Percentiles rank a stretch among this genome's conserved stretches.
These are phyloP conservation scores for Barnardius zonarius DNA, from an alignment of 2,113 vertebrate genomes.

Conservation along the genomic window DNA sequence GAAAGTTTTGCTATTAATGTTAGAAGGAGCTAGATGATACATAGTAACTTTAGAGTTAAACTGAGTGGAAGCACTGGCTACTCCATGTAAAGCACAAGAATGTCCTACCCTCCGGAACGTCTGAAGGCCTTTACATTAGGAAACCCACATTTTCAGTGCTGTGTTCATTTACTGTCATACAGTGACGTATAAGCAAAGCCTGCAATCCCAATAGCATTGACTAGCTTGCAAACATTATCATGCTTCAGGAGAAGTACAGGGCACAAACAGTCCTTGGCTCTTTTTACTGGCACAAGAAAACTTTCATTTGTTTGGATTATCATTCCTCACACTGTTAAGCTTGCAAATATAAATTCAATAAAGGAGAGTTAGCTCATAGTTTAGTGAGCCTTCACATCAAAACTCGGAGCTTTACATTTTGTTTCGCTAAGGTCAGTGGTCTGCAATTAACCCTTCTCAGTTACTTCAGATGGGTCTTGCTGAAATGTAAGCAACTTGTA, in stretches of 20 bases:
- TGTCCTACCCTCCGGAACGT: not conserved
- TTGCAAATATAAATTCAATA: constrained; percentile 40
- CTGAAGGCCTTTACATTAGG: not conserved
- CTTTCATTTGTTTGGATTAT: constrained; percentile 53
- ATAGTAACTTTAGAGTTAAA: not conserved
- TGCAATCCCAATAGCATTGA: not conserved
- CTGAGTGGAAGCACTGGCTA: not conserved
- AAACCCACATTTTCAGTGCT: not conserved
- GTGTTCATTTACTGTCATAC: not conserved
- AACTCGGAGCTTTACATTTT: constrained; percentile 31
- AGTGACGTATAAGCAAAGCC: not conserved
- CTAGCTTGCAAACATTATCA: not conserved
- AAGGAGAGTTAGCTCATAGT: constrained; percentile 16
- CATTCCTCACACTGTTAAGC: constrained; percentile 21
- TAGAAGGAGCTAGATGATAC: not conserved
- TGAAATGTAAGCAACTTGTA: not conserved
- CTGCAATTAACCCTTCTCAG: constrained; percentile 20
- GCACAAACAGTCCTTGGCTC: constrained; percentile 11
- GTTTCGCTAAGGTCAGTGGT: constrained; percentile 2
- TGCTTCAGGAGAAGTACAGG: not conserved
- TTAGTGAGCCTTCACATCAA: constrained; percentile 28
- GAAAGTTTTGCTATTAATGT: not conserved
- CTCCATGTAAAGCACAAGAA: not conserved
- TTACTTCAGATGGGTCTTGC: not conserved
- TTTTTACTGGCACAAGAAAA: constrained; percentile 20